Conservation (phyloP, 2,113 vertebrate species). For the Trochalopteron elliotii region DNA sequence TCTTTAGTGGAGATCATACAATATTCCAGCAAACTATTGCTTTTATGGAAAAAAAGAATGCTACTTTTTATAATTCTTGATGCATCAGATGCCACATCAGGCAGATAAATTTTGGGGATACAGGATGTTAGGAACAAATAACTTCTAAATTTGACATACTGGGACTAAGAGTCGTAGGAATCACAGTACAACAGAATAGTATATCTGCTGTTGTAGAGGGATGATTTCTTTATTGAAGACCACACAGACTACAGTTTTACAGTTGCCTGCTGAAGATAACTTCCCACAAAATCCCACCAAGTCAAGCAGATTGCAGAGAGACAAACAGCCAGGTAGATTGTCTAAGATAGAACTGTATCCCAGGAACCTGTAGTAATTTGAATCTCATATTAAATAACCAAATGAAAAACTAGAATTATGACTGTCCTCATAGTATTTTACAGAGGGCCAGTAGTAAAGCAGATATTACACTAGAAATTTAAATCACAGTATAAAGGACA, state of each 20-base stretch:
- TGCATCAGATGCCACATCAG: neutral
- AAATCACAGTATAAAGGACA: neutral
- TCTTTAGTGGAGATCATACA: neutral
- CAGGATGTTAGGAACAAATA: neutral
- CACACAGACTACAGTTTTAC: neutral
- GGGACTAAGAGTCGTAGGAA: neutral
- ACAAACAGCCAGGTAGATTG: neutral
- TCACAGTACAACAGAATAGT: neutral
- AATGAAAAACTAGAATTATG: neutral
- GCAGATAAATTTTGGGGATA: neutral
- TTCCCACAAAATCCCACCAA: neutral
- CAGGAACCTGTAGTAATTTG: neutral
- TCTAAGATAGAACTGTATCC: neutral
- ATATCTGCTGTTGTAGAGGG: neutral
- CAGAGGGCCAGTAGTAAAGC: neutral
- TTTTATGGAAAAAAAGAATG: neutral
- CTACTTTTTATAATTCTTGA: neutral
- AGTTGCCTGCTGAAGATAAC: neutral
- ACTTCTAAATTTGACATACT: neutral
- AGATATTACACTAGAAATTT: neutral
- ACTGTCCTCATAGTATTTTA: neutral
- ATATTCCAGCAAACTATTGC: neutral
- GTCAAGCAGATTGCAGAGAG: neutral
- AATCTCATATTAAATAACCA: neutral
- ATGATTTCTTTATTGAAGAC: neutral